Conservation (phyloP, 2,113 vertebrate species). For the Dinomys branickii region DNA sequence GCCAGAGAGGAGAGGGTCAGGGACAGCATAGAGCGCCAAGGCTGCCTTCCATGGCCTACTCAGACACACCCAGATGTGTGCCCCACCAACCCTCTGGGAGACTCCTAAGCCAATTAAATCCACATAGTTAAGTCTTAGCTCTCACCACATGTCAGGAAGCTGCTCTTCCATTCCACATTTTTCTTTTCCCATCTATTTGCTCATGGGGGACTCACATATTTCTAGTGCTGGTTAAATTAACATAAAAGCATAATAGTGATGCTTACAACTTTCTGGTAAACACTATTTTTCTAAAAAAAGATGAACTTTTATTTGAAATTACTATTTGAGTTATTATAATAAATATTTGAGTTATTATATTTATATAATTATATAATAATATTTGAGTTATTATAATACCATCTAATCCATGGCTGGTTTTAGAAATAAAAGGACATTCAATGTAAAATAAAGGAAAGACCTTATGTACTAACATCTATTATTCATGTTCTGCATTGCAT, state of each 20-base stretch:
- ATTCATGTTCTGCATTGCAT: background rate
- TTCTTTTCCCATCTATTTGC: background rate
- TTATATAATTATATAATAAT: too few relatives aligned
- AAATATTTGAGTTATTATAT: background rate
- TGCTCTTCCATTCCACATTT: background rate
- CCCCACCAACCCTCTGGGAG: background rate
- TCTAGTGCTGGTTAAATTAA: background rate
- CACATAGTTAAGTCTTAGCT: background rate
- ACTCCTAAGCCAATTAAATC: background rate
- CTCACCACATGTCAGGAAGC: background rate
- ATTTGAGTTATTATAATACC: background rate
- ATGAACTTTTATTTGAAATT: background rate
- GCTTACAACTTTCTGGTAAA: background rate
- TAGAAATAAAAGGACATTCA: slow-evolving; percentile 3
- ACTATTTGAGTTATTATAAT: background rate
- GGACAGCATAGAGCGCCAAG: background rate
- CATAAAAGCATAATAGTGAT: background rate
- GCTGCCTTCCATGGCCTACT: background rate
- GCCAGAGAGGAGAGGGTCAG: background rate
- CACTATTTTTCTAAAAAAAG: background rate
- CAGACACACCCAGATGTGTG: background rate
- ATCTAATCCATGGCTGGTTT: background rate
- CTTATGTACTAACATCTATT: background rate
- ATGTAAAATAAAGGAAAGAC: background rate
- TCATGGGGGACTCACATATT: background rate